Evolutionary conservation across 53 echinoderm and acorn worm genomes (phyloP).

Genomic region (Patiria pectinifera): DNA sequence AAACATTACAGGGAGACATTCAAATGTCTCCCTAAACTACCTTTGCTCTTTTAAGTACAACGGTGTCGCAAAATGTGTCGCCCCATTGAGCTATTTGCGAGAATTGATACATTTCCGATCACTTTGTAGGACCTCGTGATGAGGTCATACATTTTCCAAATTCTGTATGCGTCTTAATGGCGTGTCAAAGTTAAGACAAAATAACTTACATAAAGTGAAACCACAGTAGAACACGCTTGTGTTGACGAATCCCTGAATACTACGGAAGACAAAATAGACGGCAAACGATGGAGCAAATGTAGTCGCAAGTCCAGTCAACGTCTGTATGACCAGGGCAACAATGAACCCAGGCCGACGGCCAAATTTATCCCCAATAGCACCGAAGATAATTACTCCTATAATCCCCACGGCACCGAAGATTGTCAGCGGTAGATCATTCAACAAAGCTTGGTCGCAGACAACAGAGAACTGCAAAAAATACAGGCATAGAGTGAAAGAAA

Average conservation of each 20-base stretch:
- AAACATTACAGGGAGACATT: no score
- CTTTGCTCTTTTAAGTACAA: no score
- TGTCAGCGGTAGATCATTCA: background rate
- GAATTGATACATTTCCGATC: no score
- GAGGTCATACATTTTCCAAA: no score
- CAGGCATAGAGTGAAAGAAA: background rate
- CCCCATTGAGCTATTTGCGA: no score
- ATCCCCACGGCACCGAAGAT: background rate
- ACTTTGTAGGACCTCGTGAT: no score
- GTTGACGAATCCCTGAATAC: conserved; percentile 6
- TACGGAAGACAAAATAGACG: conserved; percentile 12
- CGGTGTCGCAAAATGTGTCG: no score
- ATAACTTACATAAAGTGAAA: conserved; percentile 36
- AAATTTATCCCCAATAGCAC: conserved; percentile 1
- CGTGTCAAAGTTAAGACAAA: background rate
- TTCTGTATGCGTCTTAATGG: no score
- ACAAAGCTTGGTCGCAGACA: background rate
- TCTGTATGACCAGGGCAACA: background rate
- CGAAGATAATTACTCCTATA: background rate
- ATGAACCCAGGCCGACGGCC: conserved; percentile 37
- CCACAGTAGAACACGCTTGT: background rate
- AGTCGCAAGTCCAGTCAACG: background rate
- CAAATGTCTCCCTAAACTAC: no score
- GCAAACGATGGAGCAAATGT: conserved; percentile 25
- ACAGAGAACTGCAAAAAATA: background rate